These are phyloP conservation scores for Callipepla californica DNA, from an alignment of 2,113 vertebrate species.

Conservation along the genomic window DNA sequence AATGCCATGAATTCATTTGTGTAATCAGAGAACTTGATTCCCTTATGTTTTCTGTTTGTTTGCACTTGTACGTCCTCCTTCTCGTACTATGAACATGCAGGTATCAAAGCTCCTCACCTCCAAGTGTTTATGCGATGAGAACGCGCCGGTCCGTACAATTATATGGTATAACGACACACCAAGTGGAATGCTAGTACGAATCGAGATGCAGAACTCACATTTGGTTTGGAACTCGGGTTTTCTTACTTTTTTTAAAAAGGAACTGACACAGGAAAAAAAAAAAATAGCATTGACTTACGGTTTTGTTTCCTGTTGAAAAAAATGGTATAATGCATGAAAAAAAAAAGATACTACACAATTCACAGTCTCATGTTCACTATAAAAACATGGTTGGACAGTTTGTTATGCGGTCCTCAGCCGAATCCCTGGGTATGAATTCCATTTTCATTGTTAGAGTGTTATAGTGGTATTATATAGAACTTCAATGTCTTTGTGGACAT, in stretches of 20 bases:
- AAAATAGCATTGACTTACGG: constrained; percentile 30
- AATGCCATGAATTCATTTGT: constrained; percentile 99
- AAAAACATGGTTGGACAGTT: constrained; percentile 76
- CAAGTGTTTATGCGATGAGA: constrained; percentile 69
- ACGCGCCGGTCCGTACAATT: constrained; percentile 31
- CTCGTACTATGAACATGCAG: constrained; percentile 67
- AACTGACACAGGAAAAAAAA: constrained; percentile 45
- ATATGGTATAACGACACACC: constrained; percentile 4
- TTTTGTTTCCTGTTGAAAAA: constrained; percentile 68
- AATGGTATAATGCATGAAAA: constrained; percentile 82
- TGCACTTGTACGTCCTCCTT: constrained; percentile 64
- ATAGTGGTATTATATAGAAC: constrained; percentile 85
- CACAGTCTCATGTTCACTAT: constrained; percentile 78
- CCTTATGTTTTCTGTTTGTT: constrained; percentile 65
- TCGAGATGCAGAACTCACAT: constrained; percentile 53
- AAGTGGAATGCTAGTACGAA: constrained; percentile 52
- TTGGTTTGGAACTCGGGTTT: constrained; percentile 53
- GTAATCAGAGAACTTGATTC: constrained; percentile 76
- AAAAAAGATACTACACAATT: constrained; percentile 69
- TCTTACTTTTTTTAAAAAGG: constrained; percentile 57
- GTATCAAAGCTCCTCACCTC: constrained; percentile 52
- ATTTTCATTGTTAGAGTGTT: constrained; percentile 87
- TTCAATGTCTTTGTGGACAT: constrained; percentile 88
- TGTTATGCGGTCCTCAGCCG: constrained; percentile 80
- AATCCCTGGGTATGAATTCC: constrained; percentile 82